Percentiles rank a stretch among this genome's conserved stretches.
phyloP scores from a whole-genome alignment of 2,888 invertebrate genomes.

The Thalpophila matura region DNA sequence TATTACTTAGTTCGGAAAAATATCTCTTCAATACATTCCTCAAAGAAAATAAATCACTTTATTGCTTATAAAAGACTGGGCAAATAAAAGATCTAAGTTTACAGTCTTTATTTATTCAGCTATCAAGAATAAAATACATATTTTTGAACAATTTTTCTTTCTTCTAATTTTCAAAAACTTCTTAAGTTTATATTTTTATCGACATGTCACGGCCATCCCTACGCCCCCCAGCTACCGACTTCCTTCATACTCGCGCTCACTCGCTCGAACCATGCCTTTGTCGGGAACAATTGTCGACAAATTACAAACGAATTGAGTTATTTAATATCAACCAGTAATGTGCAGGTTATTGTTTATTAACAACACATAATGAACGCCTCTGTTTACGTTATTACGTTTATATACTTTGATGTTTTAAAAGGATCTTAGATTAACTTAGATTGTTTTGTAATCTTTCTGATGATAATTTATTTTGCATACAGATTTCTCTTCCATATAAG shows the following conservation, averaged over 20 bases:
- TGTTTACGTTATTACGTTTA: conserved; percentile 53
- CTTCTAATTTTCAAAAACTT: too few species aligned
- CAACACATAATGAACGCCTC: conserved; percentile 66
- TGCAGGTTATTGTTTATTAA: conserved; percentile 83
- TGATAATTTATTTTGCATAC: not conserved
- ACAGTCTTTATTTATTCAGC: too few species aligned
- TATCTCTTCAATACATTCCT: too few species aligned
- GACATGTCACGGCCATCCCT: conserved; percentile 70
- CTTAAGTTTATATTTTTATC: conserved; percentile 47
- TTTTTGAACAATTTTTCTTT: too few species aligned
- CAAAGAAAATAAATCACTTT: too few species aligned
- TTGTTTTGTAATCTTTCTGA: conserved; percentile 37
- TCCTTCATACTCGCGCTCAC: conserved; percentile 90
- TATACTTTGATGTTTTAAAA: conserved; percentile 50
- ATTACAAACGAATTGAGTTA: conserved; percentile 91
- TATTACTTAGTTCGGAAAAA: too few species aligned
- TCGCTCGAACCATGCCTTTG: conserved; percentile 90
- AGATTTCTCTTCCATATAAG: conserved; percentile 5
- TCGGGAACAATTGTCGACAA: conserved; percentile 91
- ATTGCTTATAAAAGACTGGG: too few species aligned
- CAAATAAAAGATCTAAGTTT: not conserved
- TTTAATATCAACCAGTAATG: conserved; percentile 89
- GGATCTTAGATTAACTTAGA: conserved; percentile 14
- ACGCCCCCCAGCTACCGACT: conserved; percentile 85
- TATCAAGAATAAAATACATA: too few species aligned